These are phyloP conservation scores for Drosophila ananassae DNA, from an alignment of 1,140 invertebrate species.

Conservation along the genomic window DNA sequence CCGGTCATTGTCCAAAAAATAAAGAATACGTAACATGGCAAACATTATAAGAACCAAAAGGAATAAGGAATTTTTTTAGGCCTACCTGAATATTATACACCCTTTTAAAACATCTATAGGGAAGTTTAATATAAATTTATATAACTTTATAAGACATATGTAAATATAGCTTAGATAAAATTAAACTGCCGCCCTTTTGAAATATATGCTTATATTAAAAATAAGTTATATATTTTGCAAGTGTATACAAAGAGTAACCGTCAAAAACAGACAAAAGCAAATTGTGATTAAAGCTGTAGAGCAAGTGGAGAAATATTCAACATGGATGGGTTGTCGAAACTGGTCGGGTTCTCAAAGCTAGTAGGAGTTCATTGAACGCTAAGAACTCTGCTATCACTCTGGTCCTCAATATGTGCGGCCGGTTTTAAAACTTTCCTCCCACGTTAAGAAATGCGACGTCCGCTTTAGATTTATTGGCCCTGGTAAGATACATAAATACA, in stretches of 20 bases:
- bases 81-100: slow-evolving; percentile 21
- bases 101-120: slow-evolving; percentile 34
- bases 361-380: slow-evolving; percentile 68
- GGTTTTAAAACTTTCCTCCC: slow-evolving; percentile 18
- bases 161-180: too few relatives aligned
- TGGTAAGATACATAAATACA: neutral
- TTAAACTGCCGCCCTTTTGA: too few relatives aligned
- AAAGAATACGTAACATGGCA: too few relatives aligned
- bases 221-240: slow-evolving; percentile 28
- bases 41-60: too few relatives aligned
- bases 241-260: slow-evolving; percentile 47
- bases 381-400: slow-evolving; percentile 23
- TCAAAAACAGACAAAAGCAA: neutral
- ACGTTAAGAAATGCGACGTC: neutral
- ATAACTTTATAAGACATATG: neutral
- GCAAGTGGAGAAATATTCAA: slow-evolving; percentile 53
- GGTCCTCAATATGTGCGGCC: slow-evolving; percentile 40
- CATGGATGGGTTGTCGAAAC: slow-evolving; percentile 2
- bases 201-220: too few relatives aligned
- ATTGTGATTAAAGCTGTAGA: slow-evolving; percentile 58
- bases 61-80: slow-evolving; percentile 1
- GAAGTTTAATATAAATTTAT: slow-evolving; percentile 30
- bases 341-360: slow-evolving; percentile 44
- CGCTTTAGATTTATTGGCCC: too few relatives aligned
- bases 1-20: slow-evolving; percentile 17